Base-by-base conservation (phyloP, 2,113 vertebrate species). In the Chaetops frenatus region DNA sequence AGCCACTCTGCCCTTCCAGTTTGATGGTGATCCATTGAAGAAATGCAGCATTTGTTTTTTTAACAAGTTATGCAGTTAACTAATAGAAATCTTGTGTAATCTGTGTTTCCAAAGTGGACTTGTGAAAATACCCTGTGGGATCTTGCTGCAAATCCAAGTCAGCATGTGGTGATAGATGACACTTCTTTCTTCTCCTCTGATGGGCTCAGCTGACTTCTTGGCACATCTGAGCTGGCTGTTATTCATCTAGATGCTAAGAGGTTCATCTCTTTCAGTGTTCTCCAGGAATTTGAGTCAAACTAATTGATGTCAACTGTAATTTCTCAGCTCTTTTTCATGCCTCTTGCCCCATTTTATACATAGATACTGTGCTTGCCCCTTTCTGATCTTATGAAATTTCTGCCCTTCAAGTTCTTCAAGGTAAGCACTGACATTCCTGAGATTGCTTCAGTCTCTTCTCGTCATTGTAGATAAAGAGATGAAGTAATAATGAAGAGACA, bases 301-400 rank as follows among this genome's bases (percentile, higher is more conserved):
- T 12, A 58, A 50, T 33, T 86, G 62, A 82, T 69, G 36, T 80
- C 79, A 79, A 6, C 88, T 80, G 16, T 60, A 76, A 82, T 82
- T 76, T 94, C 45, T 86, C 76, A 57, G 19, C 50, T 92, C 70
- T 73, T 92, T 88, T 89, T 73, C 48, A 45, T 78, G 45, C 21
- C 42, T 83, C 67, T 92, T 86, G 45, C 38, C 50, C 60, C 47
- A 66, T 77, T 94, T 92, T 77, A 73, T 47, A 35, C 58, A 33
- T 1, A 65, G 25, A 56, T 51, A 53, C 11, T 81, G 48, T 54
- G 54, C 45, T 88, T 96, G 45, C 38, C 79, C 16, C 24, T 88
- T 86, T 73, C 71, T 88, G 71, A 80, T 86, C 74, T 94, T 93
- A 93, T 38, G 92, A 94, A 95, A 94, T 82, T 88, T 94, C 60